Evolutionary conservation across 2,113 vertebrate species (phyloP), one percentile per base, ranked within the genome.

Genomic region (Muscicapa adusta): DNA sequence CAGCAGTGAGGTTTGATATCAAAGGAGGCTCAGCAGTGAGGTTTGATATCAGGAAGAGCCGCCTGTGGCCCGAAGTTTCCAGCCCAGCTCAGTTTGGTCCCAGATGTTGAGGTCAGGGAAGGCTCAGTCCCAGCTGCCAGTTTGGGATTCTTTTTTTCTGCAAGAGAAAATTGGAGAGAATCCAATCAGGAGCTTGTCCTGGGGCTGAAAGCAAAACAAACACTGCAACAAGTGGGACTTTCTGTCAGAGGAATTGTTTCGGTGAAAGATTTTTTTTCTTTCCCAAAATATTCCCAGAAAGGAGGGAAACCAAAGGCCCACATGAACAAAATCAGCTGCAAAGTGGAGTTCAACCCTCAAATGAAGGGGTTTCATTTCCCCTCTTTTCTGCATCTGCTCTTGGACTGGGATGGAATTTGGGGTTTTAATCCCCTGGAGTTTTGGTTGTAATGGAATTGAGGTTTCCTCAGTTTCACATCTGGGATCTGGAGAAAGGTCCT

Each of bases 121-220:
- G 6, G 38, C 80, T 85, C 19, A 38, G 45, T n/a, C n/a, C 29
- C 60, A 47, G 8, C 50, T 66, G 57, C 72, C 73, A 23, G 3
- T 31, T 62, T n/a, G 48, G 17, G 65, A 43, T 65, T 50, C 51
- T 40, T 90, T 60, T 78, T 53, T 90, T 47, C 80, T 77, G 68
- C 54, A 77, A 34, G 54, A 86, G 80, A 25, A 18, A 74, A 93
- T 51, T 40, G 65, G 40, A 90, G 89, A 65, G 77, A 94, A 95
- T 78, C 0, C 2, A 31, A 4, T 91, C 78, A 91, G 2, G 78
- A 68, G 72, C 36, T 89, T 45, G 42, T 76, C 76, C 54, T 54
- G 33, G 8, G 63, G 67, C 45, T 83, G 63, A 2, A 36, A 34
- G 56, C 31, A 63, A 45, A 96, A 24, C 13, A 24, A 48, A 48